These are phyloP conservation scores for Hemicordylus capensis DNA, from an alignment of 2,113 vertebrate species.

Conservation along the genomic window DNA sequence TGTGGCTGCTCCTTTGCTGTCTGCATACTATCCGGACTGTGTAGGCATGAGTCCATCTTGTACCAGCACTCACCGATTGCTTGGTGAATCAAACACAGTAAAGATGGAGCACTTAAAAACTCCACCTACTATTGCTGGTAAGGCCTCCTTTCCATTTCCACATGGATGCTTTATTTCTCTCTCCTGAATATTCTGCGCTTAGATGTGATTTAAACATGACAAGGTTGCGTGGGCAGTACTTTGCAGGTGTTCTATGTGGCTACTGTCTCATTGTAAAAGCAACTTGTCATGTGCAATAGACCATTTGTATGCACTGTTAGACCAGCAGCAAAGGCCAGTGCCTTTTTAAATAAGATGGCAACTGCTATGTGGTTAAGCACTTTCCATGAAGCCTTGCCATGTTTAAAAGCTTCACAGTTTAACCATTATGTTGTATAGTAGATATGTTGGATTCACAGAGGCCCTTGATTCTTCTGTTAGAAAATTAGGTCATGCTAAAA, in stretches of 20 bases:
- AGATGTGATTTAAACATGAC: neutral
- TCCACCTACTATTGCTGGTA: slow-evolving; percentile 74
- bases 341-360: neutral
- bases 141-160: slow-evolving; percentile 47
- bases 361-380: neutral
- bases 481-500: neutral
- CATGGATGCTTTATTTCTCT: slow-evolving; percentile 6
- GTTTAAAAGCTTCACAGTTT: neutral
- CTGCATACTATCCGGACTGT: slow-evolving; percentile 97
- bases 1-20: slow-evolving; percentile 90
- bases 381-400: neutral
- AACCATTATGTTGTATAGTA: too few species aligned
- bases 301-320: neutral
- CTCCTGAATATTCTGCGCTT: slow-evolving; percentile 4
- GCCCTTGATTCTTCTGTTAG: neutral
- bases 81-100: slow-evolving; percentile 72
- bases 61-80: slow-evolving; percentile 75
- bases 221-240: neutral
- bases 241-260: neutral
- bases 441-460: neutral
- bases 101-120: slow-evolving; percentile 84
- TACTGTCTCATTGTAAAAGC: neutral
- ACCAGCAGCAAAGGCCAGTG: neutral
- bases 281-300: neutral
- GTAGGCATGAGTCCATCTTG: slow-evolving; percentile 98